Evolutionary conservation across 1,140 invertebrate genomes (phyloP).

Genomic region (Acromyrmex heyeri): DNA sequence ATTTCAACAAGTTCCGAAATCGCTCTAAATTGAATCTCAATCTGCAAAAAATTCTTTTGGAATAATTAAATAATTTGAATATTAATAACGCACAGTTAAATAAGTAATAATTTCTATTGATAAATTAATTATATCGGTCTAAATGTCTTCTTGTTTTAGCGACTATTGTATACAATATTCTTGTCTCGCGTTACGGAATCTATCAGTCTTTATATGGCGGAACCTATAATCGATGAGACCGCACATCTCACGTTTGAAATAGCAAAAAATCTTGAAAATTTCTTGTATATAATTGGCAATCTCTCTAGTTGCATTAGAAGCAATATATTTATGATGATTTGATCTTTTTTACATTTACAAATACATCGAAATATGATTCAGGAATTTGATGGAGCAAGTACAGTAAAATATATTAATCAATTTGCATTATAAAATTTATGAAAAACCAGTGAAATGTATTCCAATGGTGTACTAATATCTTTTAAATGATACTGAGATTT

Average conservation of each 20-base stretch:
- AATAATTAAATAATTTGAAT: slow-evolving; percentile 39
- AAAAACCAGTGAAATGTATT: slow-evolving; percentile 5
- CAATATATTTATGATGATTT: slow-evolving; percentile 36
- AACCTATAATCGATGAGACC: slow-evolving; percentile 72
- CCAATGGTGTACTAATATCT: neutral
- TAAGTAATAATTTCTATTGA: slow-evolving; percentile 47
- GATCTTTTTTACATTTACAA: slow-evolving; percentile 65
- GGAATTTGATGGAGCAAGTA: slow-evolving; percentile 21
- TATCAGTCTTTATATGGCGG: slow-evolving; percentile 79
- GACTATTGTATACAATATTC: slow-evolving; percentile 53
- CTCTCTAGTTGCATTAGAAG: slow-evolving; percentile 46
- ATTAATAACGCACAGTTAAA: slow-evolving; percentile 35
- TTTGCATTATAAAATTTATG: slow-evolving; percentile 27
- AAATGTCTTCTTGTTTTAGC: slow-evolving; percentile 44
- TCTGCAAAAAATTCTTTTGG: slow-evolving; percentile 6
- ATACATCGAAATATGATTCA: slow-evolving; percentile 42
- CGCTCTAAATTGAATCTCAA: slow-evolving; percentile 28
- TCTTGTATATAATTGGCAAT: slow-evolving; percentile 38
- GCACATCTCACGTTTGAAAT: slow-evolving; percentile 61
- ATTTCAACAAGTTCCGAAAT: slow-evolving; percentile 15
- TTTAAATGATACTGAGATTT: neutral
- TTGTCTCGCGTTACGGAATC: slow-evolving; percentile 58
- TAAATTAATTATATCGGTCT: slow-evolving; percentile 51
- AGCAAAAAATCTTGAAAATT: slow-evolving; percentile 27
- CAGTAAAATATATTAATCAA: slow-evolving; percentile 17